Base-by-base conservation (phyloP, 2,888 invertebrate species). In the Allacma fusca region DNA sequence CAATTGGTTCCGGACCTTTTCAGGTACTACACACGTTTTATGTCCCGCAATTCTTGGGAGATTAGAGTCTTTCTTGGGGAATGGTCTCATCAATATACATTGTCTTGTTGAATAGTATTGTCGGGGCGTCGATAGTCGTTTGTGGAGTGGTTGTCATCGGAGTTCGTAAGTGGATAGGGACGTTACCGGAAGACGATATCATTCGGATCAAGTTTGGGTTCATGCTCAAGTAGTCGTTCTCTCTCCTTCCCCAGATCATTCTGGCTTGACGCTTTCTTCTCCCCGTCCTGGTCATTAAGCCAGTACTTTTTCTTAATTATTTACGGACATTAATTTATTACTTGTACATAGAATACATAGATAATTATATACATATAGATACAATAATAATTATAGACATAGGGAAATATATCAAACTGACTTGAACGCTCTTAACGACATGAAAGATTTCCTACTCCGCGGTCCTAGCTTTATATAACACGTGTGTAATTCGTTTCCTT, bases 51-150 rank as follows among this genome's bases (percentile, higher is more conserved):
- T n/a, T n/a, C n/a, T 34, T 34, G 34, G 9, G 34, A 34, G 4
- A 34, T 34, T 34, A 9, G 34, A 34, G 34, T 34, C 34, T 34
- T 34, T 34, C 2, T 1, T 13, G 16, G n/a, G n/a, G 16, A 50
- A n/a, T 50, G 19, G 19, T 50, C 50, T 50, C 50, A 50, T 50
- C 9, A 50, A 50, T 50, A 19, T n/a, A 50, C 16, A 50, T 50
- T 13, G 16, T 5, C 19, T 50, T 16, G 16, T 50, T 50, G 19
- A 70, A 19, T 64, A 83, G 82, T 74, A 57, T 80, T 16, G 78
- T 81, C n/a, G 83, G 83, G 44, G 80, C 83, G 1, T 67, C 69
- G 13, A 80, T 83, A 65, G 81, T 83, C 2, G 74, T 81, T 13
- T 40, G 69, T 2, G 82, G 81, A 57, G 77, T 83, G 67, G 26